phyloP scores from a whole-genome alignment of 2,888 invertebrate species.

The Nowickia ferox region DNA sequence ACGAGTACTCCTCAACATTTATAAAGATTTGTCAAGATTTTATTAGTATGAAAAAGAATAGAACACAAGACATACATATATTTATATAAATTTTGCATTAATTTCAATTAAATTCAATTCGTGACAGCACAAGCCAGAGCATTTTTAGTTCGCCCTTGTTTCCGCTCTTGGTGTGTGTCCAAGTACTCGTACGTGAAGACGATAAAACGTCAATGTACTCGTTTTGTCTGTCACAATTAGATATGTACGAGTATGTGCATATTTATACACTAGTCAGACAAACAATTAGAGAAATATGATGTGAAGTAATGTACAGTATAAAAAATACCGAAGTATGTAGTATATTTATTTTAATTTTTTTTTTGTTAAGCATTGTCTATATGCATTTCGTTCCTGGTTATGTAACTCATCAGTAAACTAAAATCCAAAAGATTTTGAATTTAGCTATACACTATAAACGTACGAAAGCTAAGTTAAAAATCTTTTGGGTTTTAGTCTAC shows the following conservation, averaged over 20 bases:
- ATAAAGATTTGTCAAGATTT: conserved; percentile 65
- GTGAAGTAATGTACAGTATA: background rate
- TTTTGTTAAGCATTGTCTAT: no score
- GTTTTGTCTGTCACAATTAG: conserved; percentile 26
- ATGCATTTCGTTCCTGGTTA: no score
- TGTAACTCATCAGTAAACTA: no score
- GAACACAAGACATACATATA: conserved; percentile 19
- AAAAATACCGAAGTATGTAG: no score
- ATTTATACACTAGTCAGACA: conserved; percentile 1
- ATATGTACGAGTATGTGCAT: background rate
- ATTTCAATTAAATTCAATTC: conserved; percentile 66
- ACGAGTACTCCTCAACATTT: conserved; percentile 29
- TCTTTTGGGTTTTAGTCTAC: no score
- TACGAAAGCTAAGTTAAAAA: no score
- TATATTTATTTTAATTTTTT: no score
- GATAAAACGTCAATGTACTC: conserved; percentile 19
- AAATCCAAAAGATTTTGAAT: no score
- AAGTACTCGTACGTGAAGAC: background rate
- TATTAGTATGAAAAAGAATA: conserved; percentile 29
- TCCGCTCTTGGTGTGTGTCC: background rate
- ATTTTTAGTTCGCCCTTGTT: conserved; percentile 8
- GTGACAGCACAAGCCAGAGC: conserved; percentile 34
- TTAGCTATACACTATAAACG: no score
- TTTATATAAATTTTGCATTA: conserved; percentile 45
- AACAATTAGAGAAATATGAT: conserved; percentile 14